Conservation (phyloP, 2,797 vertebrate genomes). For the Sebastes oblongus region DNA sequence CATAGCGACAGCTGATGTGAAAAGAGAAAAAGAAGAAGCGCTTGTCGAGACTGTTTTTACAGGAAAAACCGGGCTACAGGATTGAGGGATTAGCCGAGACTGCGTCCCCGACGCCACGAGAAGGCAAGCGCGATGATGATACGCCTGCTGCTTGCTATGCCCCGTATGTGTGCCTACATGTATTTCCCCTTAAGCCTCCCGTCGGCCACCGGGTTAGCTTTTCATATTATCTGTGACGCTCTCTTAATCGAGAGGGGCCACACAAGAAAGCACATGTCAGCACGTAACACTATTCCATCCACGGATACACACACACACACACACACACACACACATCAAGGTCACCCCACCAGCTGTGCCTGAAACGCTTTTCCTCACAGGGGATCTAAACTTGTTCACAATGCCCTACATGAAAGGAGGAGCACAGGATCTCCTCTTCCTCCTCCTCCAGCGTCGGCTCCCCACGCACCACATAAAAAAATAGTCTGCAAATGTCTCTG, state of each 20-base stretch:
- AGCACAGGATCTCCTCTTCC: conserved; percentile 35
- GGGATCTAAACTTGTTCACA: conserved; percentile 62
- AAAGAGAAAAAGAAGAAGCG: conserved; percentile 37
- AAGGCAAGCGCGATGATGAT: conserved; percentile 53
- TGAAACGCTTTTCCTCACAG: conserved; percentile 60
- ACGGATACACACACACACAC: neutral
- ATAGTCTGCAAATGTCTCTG: conserved; percentile 28
- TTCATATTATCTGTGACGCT: conserved; percentile 66
- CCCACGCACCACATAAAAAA: conserved; percentile 4
- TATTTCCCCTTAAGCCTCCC: conserved; percentile 25
- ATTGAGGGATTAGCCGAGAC: conserved; percentile 68
- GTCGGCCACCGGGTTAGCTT: conserved; percentile 31
- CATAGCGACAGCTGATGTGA: conserved; percentile 74
- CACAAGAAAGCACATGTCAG: conserved; percentile 51
- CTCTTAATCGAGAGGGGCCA: conserved; percentile 54
- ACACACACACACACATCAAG: conserved; percentile 58
- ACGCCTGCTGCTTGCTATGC: conserved; percentile 43
- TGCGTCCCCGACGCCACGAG: conserved; percentile 46
- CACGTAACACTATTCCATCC: conserved; percentile 18
- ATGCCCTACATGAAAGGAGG: conserved; percentile 65
- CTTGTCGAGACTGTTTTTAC: conserved; percentile 54
- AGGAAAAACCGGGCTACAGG: conserved; percentile 37
- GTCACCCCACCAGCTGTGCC: conserved; percentile 74
- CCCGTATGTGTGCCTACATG: neutral
- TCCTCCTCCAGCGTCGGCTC: conserved; percentile 40